These are phyloP conservation scores for Egretta garzetta DNA, from an alignment of 2,113 vertebrate species.

Conservation along the genomic window DNA sequence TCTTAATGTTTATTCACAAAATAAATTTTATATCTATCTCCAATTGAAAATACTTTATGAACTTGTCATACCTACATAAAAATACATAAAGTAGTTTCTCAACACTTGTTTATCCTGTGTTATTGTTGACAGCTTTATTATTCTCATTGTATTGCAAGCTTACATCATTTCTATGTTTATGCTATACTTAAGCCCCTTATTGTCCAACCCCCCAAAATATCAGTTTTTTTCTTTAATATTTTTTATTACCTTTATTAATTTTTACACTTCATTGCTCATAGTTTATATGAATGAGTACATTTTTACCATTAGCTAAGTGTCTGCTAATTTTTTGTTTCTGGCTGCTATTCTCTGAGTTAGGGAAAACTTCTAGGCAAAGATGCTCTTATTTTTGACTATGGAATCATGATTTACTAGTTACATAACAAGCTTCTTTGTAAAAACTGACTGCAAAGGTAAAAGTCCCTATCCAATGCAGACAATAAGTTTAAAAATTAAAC, in stretches of 20 bases:
- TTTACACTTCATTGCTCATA: background rate
- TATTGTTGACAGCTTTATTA: background rate
- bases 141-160: background rate
- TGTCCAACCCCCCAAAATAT: background rate
- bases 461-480: background rate
- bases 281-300: accelerated
- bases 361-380: background rate
- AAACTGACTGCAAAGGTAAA: background rate
- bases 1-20: background rate
- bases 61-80: background rate
- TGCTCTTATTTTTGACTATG: background rate
- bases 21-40: background rate
- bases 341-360: background rate
- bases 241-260: background rate
- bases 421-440: background rate
- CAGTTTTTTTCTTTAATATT: background rate
- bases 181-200: background rate
- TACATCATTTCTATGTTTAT: background rate
- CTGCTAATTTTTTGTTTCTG: background rate
- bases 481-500: background rate
- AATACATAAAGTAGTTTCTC: background rate
- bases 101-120: background rate
- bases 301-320: background rate
- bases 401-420: background rate
- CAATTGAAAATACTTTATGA: background rate